Percentiles rank a stretch among this genome's conserved stretches.
phyloP scores from a whole-genome alignment of 1,140 invertebrate genomes.

The Aradophagus sp. region DNA sequence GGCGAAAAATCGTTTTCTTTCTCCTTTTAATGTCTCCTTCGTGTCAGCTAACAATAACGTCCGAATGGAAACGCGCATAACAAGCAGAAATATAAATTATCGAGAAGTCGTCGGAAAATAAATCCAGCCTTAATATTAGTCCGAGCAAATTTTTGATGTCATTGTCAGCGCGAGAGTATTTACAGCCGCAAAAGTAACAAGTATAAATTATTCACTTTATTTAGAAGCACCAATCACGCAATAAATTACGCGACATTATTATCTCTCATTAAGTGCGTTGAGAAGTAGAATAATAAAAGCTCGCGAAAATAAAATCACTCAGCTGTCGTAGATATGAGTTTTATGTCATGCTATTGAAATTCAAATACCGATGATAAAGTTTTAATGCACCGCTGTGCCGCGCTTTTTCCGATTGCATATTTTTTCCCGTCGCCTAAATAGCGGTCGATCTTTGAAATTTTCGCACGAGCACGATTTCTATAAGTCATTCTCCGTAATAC shows the following conservation, averaged over 20 bases:
- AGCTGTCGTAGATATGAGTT: conserved; percentile 45
- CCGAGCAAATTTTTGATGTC: too few relatives aligned
- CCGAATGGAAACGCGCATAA: too few relatives aligned
- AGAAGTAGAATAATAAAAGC: conserved; percentile 55
- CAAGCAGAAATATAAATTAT: too few relatives aligned
- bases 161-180: conserved; percentile 35
- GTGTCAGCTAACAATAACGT: too few relatives aligned
- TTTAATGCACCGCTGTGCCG: conserved; percentile 27
- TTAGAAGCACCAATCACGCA: conserved; percentile 38
- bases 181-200: conserved; percentile 40
- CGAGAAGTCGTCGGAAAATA: too few relatives aligned
- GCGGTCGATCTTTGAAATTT: too few relatives aligned
- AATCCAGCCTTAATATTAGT: too few relatives aligned
- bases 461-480: too few relatives aligned
- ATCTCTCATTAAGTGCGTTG: conserved; percentile 51
- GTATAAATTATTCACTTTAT: conserved; percentile 54
- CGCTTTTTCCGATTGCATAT: conserved; percentile 4
- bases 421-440: too few relatives aligned
- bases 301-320: conserved; percentile 50
- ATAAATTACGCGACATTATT: conserved; percentile 49
- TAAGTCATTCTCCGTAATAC: too few relatives aligned
- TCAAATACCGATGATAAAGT: conserved; percentile 45
- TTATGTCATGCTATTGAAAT: conserved; percentile 45
- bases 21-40: too few relatives aligned
- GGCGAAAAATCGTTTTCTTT: too few relatives aligned